phyloP scores from a whole-genome alignment of 2,888 invertebrate species.

The Polymixis flavicincta region DNA sequence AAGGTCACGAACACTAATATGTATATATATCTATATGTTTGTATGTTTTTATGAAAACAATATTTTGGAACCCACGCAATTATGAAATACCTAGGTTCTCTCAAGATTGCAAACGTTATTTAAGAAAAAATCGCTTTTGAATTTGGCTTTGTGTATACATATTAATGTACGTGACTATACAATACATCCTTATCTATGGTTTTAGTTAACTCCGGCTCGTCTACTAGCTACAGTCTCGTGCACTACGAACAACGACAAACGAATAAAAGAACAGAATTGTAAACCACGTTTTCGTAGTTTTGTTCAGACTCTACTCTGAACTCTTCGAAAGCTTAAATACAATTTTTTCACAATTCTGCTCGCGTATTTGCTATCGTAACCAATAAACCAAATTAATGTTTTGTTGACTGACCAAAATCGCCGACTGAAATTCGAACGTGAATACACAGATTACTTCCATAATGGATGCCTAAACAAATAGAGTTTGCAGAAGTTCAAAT shows the following conservation, averaged over 20 bases:
- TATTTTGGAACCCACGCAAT: too few relatives aligned
- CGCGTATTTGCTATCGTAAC: neutral
- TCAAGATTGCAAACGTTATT: too few relatives aligned
- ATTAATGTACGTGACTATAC: too few relatives aligned
- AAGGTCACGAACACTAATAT: too few relatives aligned
- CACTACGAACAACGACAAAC: neutral
- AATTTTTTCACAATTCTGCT: neutral
- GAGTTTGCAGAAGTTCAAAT: neutral
- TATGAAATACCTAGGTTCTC: too few relatives aligned
- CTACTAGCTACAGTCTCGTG: too few relatives aligned
- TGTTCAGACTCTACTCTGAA: neutral
- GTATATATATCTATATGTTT: too few relatives aligned
- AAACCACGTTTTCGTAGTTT: neutral
- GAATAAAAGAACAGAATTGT: neutral
- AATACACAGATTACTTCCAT: constrained; percentile 5
- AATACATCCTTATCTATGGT: neutral
- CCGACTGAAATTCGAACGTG: neutral
- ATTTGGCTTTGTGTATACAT: too few relatives aligned
- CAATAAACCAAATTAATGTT: constrained; percentile 4
- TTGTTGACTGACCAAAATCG: neutral
- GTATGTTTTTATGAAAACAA: too few relatives aligned
- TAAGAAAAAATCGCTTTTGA: too few relatives aligned
- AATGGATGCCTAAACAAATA: constrained; percentile 8
- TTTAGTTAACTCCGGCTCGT: too few relatives aligned
- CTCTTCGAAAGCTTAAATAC: neutral